Conservation (phyloP, 1,140 invertebrate genomes). For the Eupristina koningsbergeri region DNA sequence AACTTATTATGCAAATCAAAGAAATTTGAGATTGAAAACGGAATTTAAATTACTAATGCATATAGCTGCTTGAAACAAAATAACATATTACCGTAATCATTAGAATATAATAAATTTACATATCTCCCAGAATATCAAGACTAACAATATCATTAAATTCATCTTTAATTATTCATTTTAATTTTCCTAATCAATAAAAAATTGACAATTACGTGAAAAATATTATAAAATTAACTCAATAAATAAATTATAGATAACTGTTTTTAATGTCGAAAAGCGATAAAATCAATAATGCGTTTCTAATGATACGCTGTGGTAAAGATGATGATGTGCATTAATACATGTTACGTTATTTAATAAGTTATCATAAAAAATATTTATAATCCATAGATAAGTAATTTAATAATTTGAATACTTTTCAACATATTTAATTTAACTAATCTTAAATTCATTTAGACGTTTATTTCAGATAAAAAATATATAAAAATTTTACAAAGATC, state of each 20-base stretch:
- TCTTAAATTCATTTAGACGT: too few relatives aligned
- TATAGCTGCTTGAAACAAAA: not conserved
- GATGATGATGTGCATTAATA: not conserved
- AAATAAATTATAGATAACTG: conserved; percentile 35
- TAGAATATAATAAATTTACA: not conserved
- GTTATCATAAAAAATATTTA: too few relatives aligned
- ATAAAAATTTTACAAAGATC: too few relatives aligned
- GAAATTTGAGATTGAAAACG: not conserved
- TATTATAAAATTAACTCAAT: conserved; percentile 8
- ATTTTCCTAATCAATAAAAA: not conserved
- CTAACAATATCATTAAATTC: not conserved
- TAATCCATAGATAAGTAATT: too few relatives aligned
- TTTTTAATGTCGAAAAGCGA: conserved; percentile 22
- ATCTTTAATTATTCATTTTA: not conserved
- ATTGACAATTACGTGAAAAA: conserved; percentile 45
- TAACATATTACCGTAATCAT: not conserved
- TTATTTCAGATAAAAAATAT: too few relatives aligned
- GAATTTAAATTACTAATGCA: not conserved
- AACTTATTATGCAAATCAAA: not conserved
- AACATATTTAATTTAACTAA: too few relatives aligned
- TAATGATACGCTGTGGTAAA: conserved; percentile 10
- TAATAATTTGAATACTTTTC: too few relatives aligned
- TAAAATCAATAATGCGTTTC: conserved; percentile 39
- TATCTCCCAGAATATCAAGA: conserved; percentile 15
- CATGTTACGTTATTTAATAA: too few relatives aligned